Percentiles rank a stretch among this genome's conserved stretches.
Evolutionary conservation across 92 coral and sea anemone genomes (phyloP).

Genomic region (Anthopleura xanthogrammica): DNA sequence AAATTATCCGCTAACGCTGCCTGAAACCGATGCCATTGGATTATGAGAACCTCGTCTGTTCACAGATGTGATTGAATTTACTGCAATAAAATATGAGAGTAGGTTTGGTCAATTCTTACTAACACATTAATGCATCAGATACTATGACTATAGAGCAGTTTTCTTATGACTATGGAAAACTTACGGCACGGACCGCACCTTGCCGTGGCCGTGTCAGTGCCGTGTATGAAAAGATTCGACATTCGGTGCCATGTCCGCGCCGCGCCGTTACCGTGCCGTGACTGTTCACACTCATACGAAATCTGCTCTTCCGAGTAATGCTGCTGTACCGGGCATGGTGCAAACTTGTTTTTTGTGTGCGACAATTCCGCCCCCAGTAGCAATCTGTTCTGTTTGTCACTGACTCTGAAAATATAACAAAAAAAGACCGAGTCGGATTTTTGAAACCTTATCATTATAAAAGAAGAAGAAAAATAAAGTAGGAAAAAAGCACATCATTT

Average conservation of each 20-base stretch:
- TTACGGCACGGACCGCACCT: too few relatives aligned
- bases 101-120: background rate
- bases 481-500: too few relatives aligned
- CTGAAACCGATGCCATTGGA: background rate
- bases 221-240: too few relatives aligned
- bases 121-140: background rate
- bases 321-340: slow-evolving; percentile 82
- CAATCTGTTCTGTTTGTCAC: slow-evolving; percentile 81
- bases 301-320: background rate
- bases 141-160: too few relatives aligned
- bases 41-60: slow-evolving; percentile 74
- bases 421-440: background rate
- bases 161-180: too few relatives aligned
- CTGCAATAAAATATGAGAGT: slow-evolving; percentile 45
- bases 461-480: background rate
- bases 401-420: slow-evolving; percentile 41
- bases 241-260: too few relatives aligned
- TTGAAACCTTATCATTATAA: too few relatives aligned
- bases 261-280: too few relatives aligned
- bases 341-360: slow-evolving; percentile 78
- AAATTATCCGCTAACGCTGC: background rate
- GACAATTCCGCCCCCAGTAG: slow-evolving; percentile 91
- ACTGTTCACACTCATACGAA: too few relatives aligned
- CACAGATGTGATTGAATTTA: slow-evolving; percentile 87
- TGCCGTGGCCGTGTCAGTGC: too few relatives aligned